Evolutionary conservation across 2,888 invertebrate genomes (phyloP).

Genomic region (Scrobipalpa costella): DNA sequence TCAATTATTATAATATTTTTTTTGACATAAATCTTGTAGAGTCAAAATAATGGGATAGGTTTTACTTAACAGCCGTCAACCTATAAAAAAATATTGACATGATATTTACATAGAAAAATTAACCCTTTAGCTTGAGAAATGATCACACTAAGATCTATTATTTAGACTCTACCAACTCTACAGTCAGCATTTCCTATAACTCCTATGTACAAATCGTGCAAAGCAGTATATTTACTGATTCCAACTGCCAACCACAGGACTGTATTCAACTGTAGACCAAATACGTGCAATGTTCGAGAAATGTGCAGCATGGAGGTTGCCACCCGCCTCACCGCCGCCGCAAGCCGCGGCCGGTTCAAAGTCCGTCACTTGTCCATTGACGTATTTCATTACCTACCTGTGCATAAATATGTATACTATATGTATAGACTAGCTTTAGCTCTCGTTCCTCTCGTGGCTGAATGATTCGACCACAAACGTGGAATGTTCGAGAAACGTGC

Average conservation of each 20-base stretch:
- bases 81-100: neutral
- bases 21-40: too few species aligned
- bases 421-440: neutral
- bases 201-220: neutral
- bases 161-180: neutral
- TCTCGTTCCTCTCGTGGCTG: neutral
- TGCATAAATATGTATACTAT: neutral
- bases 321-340: neutral
- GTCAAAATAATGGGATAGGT: too few species aligned
- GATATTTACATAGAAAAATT: too few species aligned
- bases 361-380: slow-evolving; percentile 27
- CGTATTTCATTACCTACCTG: slow-evolving; percentile 20
- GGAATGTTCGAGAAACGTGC: neutral
- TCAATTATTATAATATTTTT: too few species aligned
- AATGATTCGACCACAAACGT: neutral
- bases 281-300: neutral
- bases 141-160: too few species aligned
- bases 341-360: slow-evolving; percentile 18
- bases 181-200: neutral
- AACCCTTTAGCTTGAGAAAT: too few species aligned
- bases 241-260: neutral
- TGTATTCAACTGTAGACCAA: neutral
- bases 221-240: neutral
- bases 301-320: neutral
- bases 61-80: too few species aligned